These are phyloP conservation scores for Hirudo medicinalis DNA, from an alignment of 1,140 invertebrate species.

Conservation along the genomic window DNA sequence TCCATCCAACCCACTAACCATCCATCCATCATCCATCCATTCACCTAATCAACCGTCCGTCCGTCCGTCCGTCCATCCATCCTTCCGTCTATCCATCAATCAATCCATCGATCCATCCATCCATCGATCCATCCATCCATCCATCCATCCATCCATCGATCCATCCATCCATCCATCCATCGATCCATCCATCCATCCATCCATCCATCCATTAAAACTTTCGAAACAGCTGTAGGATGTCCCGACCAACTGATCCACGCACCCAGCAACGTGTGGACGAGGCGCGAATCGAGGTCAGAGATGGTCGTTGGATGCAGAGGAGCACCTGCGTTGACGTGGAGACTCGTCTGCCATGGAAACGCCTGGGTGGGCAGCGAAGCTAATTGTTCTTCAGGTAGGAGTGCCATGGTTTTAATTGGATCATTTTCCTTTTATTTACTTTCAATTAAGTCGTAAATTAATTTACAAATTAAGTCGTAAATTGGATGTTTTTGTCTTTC, in stretches of 20 bases:
- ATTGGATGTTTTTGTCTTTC: too few relatives aligned
- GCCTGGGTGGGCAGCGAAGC: constrained; percentile 2
- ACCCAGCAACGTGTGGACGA: not conserved
- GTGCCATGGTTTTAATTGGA: too few relatives aligned
- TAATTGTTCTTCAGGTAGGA: constrained; percentile 6
- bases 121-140: too few relatives aligned
- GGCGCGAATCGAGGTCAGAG: not conserved
- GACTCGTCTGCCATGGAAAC: not conserved
- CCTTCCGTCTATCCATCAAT: too few relatives aligned
- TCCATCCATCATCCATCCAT: too few relatives aligned
- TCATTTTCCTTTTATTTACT: too few relatives aligned
- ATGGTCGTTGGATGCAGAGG: constrained; percentile 5
- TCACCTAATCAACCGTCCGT: too few relatives aligned
- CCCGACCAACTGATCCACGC: not conserved
- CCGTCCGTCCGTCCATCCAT: too few relatives aligned
- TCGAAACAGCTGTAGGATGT: constrained; percentile 1
- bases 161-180: not conserved
- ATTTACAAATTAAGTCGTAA: too few relatives aligned
- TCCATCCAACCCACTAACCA: too few relatives aligned
- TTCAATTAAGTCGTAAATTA: too few relatives aligned
- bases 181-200: not conserved
- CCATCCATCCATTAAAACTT: not conserved
- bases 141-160: not conserved
- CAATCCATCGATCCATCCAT: too few relatives aligned
- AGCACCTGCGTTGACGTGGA: not conserved